phyloP scores from a whole-genome alignment of 2,113 vertebrate species.

The Galemys pyrenaicus region DNA sequence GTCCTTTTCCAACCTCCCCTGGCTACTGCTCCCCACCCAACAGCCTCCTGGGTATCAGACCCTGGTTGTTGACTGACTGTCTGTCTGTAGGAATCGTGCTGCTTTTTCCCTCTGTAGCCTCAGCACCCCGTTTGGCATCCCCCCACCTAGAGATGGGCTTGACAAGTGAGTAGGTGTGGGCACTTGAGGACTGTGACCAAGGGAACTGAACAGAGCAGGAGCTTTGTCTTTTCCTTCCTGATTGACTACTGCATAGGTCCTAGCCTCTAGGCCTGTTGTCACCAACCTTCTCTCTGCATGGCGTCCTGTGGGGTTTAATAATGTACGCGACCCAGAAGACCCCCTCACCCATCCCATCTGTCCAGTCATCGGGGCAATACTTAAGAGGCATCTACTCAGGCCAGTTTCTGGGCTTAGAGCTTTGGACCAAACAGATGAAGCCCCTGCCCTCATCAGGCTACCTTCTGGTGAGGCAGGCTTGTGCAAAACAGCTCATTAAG shows the following conservation, averaged over 20 bases:
- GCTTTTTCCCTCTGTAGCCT: not conserved
- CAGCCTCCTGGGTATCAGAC: not conserved
- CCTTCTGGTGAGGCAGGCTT: not conserved
- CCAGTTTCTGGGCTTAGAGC: not conserved
- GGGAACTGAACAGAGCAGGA: not conserved
- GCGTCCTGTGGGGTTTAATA: not conserved
- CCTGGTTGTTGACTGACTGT: not conserved
- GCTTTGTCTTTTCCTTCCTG: not conserved
- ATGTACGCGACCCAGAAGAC: not conserved
- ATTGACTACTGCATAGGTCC: accelerated
- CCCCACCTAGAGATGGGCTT: not conserved
- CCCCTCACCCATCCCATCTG: not conserved
- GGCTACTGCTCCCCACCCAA: not conserved
- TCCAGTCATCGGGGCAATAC: not conserved
- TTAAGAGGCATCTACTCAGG: not conserved
- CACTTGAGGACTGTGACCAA: not conserved
- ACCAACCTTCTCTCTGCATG: not conserved
- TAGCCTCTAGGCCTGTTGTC: not conserved
- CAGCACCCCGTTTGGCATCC: not conserved
- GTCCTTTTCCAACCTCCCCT: not conserved
- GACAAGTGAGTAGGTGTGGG: not conserved
- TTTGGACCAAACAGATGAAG: not conserved
- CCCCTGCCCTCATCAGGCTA: slow-evolving; percentile 2
- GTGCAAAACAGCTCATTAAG: not conserved
- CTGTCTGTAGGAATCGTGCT: not conserved